These are phyloP conservation scores for Crotalus viridis DNA, from an alignment of 2,113 vertebrate species.

Conservation along the genomic window DNA sequence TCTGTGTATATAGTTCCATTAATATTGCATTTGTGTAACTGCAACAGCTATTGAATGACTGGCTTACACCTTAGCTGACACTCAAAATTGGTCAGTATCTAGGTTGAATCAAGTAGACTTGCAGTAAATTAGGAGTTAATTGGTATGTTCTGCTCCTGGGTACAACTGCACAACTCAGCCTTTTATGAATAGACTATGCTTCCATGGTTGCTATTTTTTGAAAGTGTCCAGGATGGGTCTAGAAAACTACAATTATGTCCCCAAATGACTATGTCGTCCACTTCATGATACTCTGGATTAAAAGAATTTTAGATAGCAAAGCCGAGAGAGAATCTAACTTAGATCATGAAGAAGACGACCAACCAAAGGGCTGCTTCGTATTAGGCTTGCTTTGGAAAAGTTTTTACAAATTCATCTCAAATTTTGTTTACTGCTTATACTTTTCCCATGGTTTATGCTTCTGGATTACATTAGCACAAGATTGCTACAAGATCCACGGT, in stretches of 20 bases:
- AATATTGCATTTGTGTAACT: background rate
- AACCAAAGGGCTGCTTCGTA: background rate
- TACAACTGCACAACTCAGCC: background rate
- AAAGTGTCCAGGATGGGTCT: background rate
- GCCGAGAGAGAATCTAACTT: background rate
- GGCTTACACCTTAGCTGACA: background rate
- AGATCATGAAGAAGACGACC: background rate
- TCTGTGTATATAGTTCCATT: background rate
- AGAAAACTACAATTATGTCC: background rate
- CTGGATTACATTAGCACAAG: conserved; percentile 36
- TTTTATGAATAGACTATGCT: background rate
- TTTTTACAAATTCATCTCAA: background rate
- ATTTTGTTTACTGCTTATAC: background rate
- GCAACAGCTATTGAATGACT: background rate
- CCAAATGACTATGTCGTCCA: background rate
- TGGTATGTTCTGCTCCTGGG: background rate
- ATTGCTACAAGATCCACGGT: background rate
- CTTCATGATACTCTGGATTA: background rate
- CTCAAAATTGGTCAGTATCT: background rate
- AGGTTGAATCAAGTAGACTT: background rate
- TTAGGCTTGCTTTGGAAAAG: background rate
- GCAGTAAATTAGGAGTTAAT: background rate
- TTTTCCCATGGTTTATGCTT: conserved; percentile 26
- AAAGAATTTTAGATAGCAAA: background rate
- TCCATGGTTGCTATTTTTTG: background rate